Evolutionary conservation across 1,140 invertebrate species (phyloP).

Genomic region (Sesamia nonagrioides): DNA sequence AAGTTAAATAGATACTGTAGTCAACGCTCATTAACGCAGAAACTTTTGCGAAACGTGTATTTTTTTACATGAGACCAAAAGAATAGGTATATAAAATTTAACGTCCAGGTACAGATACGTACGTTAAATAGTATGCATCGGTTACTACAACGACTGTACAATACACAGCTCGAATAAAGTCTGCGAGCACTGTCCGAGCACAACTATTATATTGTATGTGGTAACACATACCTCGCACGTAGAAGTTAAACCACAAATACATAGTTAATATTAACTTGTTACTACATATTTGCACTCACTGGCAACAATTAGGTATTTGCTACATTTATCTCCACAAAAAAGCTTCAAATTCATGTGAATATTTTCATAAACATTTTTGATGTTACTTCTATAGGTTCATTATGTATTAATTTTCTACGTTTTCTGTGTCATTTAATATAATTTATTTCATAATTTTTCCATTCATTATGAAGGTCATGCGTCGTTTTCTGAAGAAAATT

Average conservation of each 20-base stretch:
- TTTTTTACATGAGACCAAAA: too few relatives aligned
- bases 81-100: conserved; percentile 7
- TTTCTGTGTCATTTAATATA: background rate
- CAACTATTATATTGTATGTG: conserved; percentile 25
- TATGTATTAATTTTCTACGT: background rate
- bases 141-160: conserved; percentile 19
- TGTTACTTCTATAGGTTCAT: background rate
- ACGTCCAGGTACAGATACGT: conserved; percentile 2
- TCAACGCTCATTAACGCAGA: background rate
- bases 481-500: background rate
- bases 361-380: conserved; percentile 1
- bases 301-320: background rate
- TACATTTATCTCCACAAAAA: background rate
- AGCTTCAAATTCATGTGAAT: background rate
- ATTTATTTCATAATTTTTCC: background rate
- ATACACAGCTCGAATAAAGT: conserved; percentile 1
- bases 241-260: conserved; percentile 21
- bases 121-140: conserved; percentile 34
- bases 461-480: background rate
- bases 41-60: background rate
- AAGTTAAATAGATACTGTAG: conserved; percentile 16
- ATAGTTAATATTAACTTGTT: conserved; percentile 23
- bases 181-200: conserved; percentile 24
- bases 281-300: background rate
- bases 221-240: conserved; percentile 2